Evolutionary conservation across 2,797 vertebrate species (phyloP).

Genomic region (Valencia hispanica): DNA sequence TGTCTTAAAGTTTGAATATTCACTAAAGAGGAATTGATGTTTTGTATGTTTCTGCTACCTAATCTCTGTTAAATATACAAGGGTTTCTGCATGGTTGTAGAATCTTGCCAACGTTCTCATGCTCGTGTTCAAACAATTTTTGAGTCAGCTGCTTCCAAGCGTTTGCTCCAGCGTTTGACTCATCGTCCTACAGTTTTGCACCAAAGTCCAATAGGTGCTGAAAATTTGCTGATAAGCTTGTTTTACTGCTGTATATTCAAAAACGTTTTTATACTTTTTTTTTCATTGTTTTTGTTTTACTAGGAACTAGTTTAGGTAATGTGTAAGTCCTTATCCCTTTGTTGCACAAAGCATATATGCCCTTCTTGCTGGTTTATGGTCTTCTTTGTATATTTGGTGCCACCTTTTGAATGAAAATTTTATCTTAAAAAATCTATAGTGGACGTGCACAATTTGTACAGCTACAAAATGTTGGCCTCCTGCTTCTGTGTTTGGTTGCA

Average conservation of each 20-base stretch:
- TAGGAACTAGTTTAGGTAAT: background rate
- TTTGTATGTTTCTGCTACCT: background rate
- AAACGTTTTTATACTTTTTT: background rate
- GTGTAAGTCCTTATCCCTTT: background rate
- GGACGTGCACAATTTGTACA: background rate
- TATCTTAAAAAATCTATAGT: background rate
- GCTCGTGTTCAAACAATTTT: conserved; percentile 3
- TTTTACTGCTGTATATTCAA: background rate
- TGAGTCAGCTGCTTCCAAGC: conserved; percentile 5
- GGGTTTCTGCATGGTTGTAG: conserved; percentile 1
- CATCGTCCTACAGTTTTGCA: conserved; percentile 9
- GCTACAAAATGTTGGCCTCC: background rate
- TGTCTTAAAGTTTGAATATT: background rate
- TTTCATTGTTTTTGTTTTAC: background rate
- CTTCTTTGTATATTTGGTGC: background rate
- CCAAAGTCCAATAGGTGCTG: background rate
- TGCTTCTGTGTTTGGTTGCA: background rate
- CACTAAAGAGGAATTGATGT: background rate
- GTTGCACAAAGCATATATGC: background rate
- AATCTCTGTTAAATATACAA: background rate
- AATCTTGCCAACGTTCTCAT: conserved; percentile 1
- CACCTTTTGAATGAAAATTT: background rate
- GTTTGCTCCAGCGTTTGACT: conserved; percentile 4
- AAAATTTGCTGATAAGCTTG: conserved; percentile 3
- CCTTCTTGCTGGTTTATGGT: background rate